A percentile compares a stretch with the other conserved stretches of the same genome.
phyloP scores from a whole-genome alignment of 2,113 vertebrate species.

The Ia io region DNA sequence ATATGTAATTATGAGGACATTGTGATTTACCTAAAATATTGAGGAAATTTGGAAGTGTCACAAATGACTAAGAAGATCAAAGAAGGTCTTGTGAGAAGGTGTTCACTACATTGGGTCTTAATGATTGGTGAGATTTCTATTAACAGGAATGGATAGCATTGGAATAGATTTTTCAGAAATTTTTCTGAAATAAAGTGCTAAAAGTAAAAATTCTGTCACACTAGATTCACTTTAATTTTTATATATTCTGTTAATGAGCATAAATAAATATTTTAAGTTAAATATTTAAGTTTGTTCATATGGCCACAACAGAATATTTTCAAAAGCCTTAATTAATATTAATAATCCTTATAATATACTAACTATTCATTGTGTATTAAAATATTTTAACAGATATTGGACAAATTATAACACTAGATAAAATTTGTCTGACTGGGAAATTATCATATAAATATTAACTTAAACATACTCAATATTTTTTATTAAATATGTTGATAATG shows the following conservation, averaged over 20 bases:
- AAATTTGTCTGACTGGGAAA: neutral
- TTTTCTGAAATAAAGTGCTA: slow-evolving; percentile 2
- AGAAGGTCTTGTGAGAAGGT: neutral
- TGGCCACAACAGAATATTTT: neutral
- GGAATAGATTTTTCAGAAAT: neutral
- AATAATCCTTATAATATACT: neutral
- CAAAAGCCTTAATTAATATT: neutral
- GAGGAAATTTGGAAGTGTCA: neutral
- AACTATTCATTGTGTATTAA: neutral
- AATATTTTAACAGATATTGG: neutral
- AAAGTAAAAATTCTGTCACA: neutral
- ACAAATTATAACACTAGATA: neutral
- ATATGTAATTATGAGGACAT: neutral
- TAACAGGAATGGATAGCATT: neutral
- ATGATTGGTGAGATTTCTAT: neutral
- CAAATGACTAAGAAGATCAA: neutral
- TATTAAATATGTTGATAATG: neutral
- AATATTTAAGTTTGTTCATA: neutral
- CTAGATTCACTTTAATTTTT: neutral
- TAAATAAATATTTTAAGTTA: neutral
- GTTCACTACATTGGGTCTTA: neutral
- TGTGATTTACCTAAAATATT: neutral
- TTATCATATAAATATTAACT: neutral
- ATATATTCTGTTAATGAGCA: neutral
- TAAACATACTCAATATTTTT: neutral